Percentiles rank a stretch among this genome's conserved stretches.
Conservation (phyloP, 1,140 invertebrate genomes). For the Solen grandis region DNA sequence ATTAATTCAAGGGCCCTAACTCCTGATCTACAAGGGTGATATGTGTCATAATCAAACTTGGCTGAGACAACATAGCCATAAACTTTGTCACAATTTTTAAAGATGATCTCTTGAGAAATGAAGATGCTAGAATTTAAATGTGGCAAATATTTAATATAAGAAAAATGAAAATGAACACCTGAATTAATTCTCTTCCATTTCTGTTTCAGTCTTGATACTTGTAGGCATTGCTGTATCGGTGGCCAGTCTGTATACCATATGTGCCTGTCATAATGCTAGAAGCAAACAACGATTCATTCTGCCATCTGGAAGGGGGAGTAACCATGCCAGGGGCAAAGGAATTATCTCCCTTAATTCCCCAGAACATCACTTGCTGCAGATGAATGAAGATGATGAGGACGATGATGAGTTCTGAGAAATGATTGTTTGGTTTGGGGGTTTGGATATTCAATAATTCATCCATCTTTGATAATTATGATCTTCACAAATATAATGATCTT, state of each 20-base stretch:
- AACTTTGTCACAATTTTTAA: too few relatives aligned
- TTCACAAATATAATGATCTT: too few relatives aligned
- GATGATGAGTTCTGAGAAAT: constrained; percentile 45
- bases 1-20: too few relatives aligned
- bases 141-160: neutral
- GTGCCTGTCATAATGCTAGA: constrained; percentile 52
- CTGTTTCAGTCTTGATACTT: constrained; percentile 58
- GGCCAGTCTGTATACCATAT: constrained; percentile 56
- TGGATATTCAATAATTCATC: too few relatives aligned
- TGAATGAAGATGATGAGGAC: constrained; percentile 48
- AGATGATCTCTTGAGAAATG: too few relatives aligned
- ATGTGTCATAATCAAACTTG: too few relatives aligned
- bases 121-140: too few relatives aligned
- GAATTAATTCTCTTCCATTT: constrained; percentile 3
- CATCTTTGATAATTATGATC: too few relatives aligned
- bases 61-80: too few relatives aligned
- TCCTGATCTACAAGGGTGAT: too few relatives aligned
- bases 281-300: constrained; percentile 33
- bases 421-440: too few relatives aligned
- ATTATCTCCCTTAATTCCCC: constrained; percentile 27
- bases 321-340: constrained; percentile 1
- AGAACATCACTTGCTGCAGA: constrained; percentile 14
- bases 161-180: neutral
- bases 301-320: constrained; percentile 2
- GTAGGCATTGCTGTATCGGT: constrained; percentile 50